These are phyloP conservation scores for Myotis brandtii DNA, from an alignment of 2,113 vertebrate genomes.

Conservation along the genomic window DNA sequence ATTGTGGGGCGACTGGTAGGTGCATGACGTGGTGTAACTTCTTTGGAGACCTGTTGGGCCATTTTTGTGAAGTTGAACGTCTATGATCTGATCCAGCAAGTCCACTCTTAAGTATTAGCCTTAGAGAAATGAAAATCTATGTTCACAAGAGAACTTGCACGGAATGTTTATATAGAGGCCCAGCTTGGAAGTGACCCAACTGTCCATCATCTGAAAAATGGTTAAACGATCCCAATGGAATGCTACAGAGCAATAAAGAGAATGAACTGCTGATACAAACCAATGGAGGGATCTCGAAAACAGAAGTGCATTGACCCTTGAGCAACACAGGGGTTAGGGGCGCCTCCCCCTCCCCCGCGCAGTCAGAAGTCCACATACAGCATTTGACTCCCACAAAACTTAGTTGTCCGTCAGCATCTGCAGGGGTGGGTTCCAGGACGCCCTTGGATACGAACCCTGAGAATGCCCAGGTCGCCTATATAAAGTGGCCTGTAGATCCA, in stretches of 20 bases:
- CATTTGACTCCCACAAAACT: not conserved
- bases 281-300: not conserved
- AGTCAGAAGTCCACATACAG: not conserved
- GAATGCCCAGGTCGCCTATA: too few species aligned
- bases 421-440: not conserved
- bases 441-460: too few species aligned
- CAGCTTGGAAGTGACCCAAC: not conserved
- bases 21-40: fast-evolving
- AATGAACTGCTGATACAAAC: not conserved
- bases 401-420: not conserved
- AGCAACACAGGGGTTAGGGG: not conserved
- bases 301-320: not conserved
- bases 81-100: not conserved
- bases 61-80: not conserved
- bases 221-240: not conserved
- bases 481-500: not conserved
- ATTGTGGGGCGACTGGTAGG: not conserved
- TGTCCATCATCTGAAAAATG: not conserved
- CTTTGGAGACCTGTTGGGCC: not conserved
- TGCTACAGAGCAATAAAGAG: not conserved
- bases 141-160: not conserved
- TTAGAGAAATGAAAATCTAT: not conserved
- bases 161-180: not conserved
- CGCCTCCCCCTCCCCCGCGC: fast-evolving
- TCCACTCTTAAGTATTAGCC: not conserved